Percentiles rank a stretch among this genome's conserved stretches.
These are phyloP conservation scores for Excalfactoria chinensis DNA, from an alignment of 2,113 vertebrate genomes.

Conservation along the genomic window DNA sequence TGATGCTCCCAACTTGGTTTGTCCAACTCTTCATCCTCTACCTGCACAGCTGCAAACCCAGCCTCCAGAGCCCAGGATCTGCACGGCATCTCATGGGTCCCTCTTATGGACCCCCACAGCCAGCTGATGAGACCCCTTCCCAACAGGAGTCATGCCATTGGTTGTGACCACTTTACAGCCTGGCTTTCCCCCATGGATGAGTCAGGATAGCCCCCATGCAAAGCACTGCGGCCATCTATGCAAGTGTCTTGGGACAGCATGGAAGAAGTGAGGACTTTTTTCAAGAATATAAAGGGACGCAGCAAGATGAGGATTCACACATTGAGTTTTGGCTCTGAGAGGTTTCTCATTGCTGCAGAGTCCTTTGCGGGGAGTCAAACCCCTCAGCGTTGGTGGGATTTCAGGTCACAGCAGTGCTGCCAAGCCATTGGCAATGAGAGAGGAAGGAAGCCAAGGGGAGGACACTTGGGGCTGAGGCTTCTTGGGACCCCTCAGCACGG, in stretches of 20 bases:
- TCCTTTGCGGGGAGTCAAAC: not conserved
- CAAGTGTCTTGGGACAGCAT: not conserved
- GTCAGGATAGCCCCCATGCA: not conserved
- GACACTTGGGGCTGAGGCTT: not conserved
- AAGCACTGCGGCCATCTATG: not conserved
- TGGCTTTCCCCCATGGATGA: not conserved
- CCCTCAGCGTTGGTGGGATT: conserved; percentile 29
- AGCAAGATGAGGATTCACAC: conserved; percentile 17
- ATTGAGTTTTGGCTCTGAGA: not conserved
- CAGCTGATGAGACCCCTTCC: not conserved
- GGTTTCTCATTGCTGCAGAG: not conserved
- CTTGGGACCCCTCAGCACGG: fast-evolving
- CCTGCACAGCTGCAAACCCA: not conserved
- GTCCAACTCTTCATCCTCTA: not conserved
- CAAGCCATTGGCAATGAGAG: not conserved
- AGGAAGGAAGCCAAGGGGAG: not conserved
- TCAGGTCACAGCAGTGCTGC: conserved; percentile 53
- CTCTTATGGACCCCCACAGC: not conserved
- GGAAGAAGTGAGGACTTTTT: not conserved
- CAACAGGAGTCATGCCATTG: not conserved
- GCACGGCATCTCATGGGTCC: fast-evolving
- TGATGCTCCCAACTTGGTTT: not conserved
- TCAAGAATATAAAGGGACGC: not conserved
- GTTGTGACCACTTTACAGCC: not conserved
- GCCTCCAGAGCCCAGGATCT: not conserved